Base-by-base conservation (phyloP, 2,113 vertebrate species). In the Taxidea taxus region DNA sequence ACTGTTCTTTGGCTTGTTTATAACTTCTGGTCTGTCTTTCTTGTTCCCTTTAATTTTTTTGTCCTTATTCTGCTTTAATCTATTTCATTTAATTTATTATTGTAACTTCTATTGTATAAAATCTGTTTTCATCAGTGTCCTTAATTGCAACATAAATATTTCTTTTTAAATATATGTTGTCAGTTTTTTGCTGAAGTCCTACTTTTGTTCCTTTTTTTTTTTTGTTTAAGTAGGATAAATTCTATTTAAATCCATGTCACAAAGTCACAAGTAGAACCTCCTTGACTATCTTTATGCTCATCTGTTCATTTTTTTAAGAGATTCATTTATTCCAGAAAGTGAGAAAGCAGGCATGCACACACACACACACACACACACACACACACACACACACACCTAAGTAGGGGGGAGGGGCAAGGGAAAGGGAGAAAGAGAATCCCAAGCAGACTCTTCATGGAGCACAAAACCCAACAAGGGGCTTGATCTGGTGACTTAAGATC, bases 261-360 rank as follows among this genome's bases (percentile, higher is more conserved):
- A 58, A 82, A 87, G 21, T 29, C 25, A 14, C 16, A 84, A 66
- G 25, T 25, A 78, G 37, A 88, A 51, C 78, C 4, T 64, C 70
- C 44, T 90, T 13, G 7, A 78, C 10, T 39, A 20, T 86, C 23
- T 89, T 87, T 44, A 70, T 54, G 49, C 74, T 77, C 27, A 64
- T 49, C n/a, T 44, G 39, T 51, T 10, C 1, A 42, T 64, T 78
- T 66, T n/a, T 68, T n/a, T 20, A 1, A 34, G 31, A 66, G 34
- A 66, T 66, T 66, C 62, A 66, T 66, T 66, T 66, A 66, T 66
- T n/a, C 64, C 15, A 66, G 34, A 66, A 16, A 66, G 6, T 9
- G 31, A 34, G 3, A 31, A 31, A n/a, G 64, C 15, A 7, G 2
- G 62, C 1, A 6, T 0, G 60, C 0, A 3, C 60, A 2, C 27